Percentiles rank a stretch among this genome's conserved stretches.
These are phyloP conservation scores for Murina feae DNA, from an alignment of 2,113 vertebrate species.

Conservation along the genomic window DNA sequence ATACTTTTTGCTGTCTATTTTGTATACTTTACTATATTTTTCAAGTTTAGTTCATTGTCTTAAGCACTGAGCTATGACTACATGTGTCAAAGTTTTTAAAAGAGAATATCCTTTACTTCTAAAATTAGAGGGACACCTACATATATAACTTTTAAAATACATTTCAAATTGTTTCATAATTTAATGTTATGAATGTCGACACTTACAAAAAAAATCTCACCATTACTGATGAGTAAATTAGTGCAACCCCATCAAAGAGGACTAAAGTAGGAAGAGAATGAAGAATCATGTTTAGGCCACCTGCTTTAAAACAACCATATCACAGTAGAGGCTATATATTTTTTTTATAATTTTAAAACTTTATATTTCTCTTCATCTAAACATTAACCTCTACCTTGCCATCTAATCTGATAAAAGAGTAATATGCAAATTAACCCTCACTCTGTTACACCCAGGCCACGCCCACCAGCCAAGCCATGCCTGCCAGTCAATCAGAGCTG, in stretches of 20 bases:
- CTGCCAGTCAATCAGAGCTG: too few species aligned
- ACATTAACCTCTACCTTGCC: background rate
- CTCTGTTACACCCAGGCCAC: too few species aligned
- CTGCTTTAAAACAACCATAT: background rate
- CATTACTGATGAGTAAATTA: background rate
- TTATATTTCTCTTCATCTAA: background rate
- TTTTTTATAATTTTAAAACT: background rate
- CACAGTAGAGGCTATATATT: background rate
- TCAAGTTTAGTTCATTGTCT: background rate
- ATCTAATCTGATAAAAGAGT: too few species aligned
- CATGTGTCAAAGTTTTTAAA: background rate
- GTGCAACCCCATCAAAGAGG: background rate
- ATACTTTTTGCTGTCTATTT: background rate
- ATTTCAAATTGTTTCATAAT: background rate
- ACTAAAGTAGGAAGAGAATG: background rate
- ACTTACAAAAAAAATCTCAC: background rate
- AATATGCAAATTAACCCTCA: too few species aligned
- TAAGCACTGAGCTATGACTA: background rate
- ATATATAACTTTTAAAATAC: background rate
- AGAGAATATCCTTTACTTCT: background rate
- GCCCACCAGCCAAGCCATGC: too few species aligned
- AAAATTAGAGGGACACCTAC: background rate
- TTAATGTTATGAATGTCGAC: background rate
- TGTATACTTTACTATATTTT: background rate
- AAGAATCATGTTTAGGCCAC: background rate